Evolutionary conservation across 2,888 invertebrate species (phyloP), one percentile per base, ranked within the genome.

Genomic region (Odontocerum albicorne): DNA sequence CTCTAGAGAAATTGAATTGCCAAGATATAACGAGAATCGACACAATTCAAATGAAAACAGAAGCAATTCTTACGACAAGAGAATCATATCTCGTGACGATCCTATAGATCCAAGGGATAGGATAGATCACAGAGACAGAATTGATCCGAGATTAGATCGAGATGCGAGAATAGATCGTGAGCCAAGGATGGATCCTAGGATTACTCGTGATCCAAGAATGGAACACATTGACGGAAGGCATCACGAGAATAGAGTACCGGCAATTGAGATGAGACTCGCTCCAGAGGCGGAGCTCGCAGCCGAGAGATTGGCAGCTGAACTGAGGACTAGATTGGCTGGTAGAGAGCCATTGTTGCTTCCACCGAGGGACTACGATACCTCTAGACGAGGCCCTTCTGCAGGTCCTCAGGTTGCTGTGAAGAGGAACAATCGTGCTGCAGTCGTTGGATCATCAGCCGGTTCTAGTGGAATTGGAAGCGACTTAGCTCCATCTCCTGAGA

Each of bases 341-440:
- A 77, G 79, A 55, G 84, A 82, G 4, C 95, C 95, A 0, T 84
- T 96, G 47, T 79, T 96, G 16, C 75, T 96, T 58, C 96, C 96
- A 0, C 96, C 96, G 0, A 81, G 93, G 20, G 96, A 96, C 72
- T 96, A 96, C 75, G 96, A 96, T 72, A 95, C 95, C 1, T 90
- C 91, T 68, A 81, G 90, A 49, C 86, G 82, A 57, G 71, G 38
- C n/a, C 56, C 56, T 17, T 8, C 54, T 10, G 49, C 53, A 8
- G 43, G 35, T 4, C 54, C 49, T 17, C 45, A 50, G 19, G 56
- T 49, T 7, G 16, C 36, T 6, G 33, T 42, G 4, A 45, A 53
- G 20, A 53, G 46, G 22, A 53, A 45, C 7, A 36, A 42, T n/a
- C 36, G 53, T n/a, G 44, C 51, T 1, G 52, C 55, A 2, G 77